These are phyloP conservation scores for Xylota sylvarum DNA, from an alignment of 2,888 invertebrate genomes.

Conservation along the genomic window DNA sequence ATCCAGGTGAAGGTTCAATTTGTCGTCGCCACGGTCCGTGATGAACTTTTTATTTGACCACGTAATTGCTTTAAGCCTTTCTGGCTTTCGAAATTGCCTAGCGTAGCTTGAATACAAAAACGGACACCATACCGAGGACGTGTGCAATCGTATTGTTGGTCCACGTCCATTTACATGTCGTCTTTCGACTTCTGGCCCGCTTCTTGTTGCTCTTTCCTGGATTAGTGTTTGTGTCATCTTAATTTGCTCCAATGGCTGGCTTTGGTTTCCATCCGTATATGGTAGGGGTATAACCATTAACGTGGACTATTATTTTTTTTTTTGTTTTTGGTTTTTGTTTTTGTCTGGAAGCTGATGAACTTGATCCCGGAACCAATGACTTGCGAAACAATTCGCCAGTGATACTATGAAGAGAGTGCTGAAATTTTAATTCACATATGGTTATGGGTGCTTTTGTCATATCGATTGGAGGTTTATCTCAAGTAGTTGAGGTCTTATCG, in stretches of 20 bases:
- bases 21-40: conserved; percentile 53
- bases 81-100: conserved; percentile 66
- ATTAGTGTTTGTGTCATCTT: conserved; percentile 72
- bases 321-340: background rate
- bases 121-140: conserved; percentile 62
- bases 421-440: conserved; percentile 29
- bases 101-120: conserved; percentile 66
- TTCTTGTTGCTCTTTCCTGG: conserved; percentile 38
- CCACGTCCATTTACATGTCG: conserved; percentile 52
- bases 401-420: conserved; percentile 30
- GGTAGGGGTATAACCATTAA: conserved; percentile 34
- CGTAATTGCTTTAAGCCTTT: conserved; percentile 77
- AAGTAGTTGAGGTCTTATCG: conserved; percentile 64
- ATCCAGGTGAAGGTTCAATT: conserved; percentile 67
- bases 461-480: conserved; percentile 65
- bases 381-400: conserved; percentile 36
- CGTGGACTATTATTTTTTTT: conserved; percentile 59
- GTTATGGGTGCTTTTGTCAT: conserved; percentile 51
- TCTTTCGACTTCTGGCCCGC: conserved; percentile 5
- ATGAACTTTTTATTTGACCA: conserved; percentile 77
- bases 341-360: conserved; percentile 17
- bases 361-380: conserved; percentile 45
- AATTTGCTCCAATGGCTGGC: conserved; percentile 47
- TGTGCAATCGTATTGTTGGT: conserved; percentile 23
- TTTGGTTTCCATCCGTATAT: conserved; percentile 49